Base-by-base conservation (phyloP, 2,888 invertebrate genomes). In the Caenorhabditis auriculariae region DNA sequence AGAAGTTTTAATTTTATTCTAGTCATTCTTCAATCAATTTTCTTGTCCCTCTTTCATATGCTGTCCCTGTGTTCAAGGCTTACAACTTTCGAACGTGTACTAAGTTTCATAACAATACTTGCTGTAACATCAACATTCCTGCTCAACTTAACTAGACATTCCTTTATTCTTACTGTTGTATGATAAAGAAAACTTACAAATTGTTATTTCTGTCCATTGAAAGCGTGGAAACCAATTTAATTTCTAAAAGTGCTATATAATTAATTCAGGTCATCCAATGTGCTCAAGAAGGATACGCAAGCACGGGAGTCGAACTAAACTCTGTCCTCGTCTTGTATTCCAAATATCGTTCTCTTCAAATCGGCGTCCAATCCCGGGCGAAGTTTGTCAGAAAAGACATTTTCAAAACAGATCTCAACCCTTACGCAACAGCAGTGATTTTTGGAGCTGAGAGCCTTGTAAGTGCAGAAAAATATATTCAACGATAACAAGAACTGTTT, bases 381-480 rank as follows among this genome's bases (percentile, higher is more conserved):
- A 32, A 32, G 9, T 32, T 15, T 15, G 9, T 15, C 37, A 60
- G 72, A 15, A 65, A 58, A 45, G 60, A 80, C 46, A 74, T 79
- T 39, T 79, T 78, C 60, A 76, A 78, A 52, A 74, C 73, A 12
- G 65, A 76, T 50, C 49, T 79, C 56, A 45, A 49, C 19, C 44
- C 50, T 2, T 79, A 71, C 52, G 66, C 76, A 39, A 69, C 72
- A 26, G 77, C 75, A 4, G 66, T 79, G 6, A 69, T 79, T 21
- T 79, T 79, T 50, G 79, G 77, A 48, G 76, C 79, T 21, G 79
- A 79, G 48, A 62, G 63, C 39, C 60, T 80, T 60, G 77, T 77
- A 29, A 43, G 48, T 37, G 15, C 27, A 47, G 38, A 32, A 19
- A 27, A 2, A 43, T 27, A 26, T 43, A 15, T 43, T 23, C 21